Base-by-base conservation (phyloP, 2,888 invertebrate species). In the Halocaridina rubra region DNA sequence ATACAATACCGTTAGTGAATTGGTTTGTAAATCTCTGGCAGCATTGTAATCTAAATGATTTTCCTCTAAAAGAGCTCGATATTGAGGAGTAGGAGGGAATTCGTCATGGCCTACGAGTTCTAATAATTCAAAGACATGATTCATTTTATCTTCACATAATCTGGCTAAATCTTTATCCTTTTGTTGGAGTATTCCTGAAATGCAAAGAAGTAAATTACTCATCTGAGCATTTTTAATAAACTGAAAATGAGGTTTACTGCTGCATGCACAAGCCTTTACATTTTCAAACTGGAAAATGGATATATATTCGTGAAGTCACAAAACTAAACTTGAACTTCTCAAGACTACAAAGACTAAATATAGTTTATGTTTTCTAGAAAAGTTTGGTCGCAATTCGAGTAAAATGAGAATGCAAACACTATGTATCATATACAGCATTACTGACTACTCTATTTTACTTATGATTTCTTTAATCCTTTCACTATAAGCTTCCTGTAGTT, bases 131-230 rank as follows among this genome's bases (percentile, higher is more conserved):
- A 89, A 80, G 86, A 91, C 89, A 77, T 97, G 91, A 74, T 94
- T 93, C 93, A 97, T 96, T 91, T 97, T 98, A 90, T 97, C 97
- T 90, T 98, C 97, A 72, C 98, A 92, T 67, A 97, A 92, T 27
- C 94, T 92, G 16, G 96, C 96, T 90, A 97, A 96, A 90, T 96
- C 96, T 57, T 95, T 93, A 91, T 98, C 98, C 90, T 97, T 97
- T 89, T 95, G 94, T 78, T 96, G 93, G 90, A 98, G 93, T 90
- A 96, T 94, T 90, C 95, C 96, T 87, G 75, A 19, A 76, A 61
- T 22, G 33, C 1, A 46, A 19, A 27, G 29, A 32, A 10, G 39
- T 10, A 71, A 61, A n/a, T 61, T n/a, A n/a, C n/a, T n/a, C n/a
- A n/a, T n/a, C n/a, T n/a, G n/a, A n/a, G n/a, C n/a, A n/a, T n/a